Percentiles rank a stretch among this genome's conserved stretches.
These are phyloP conservation scores for Agapornis canus DNA, from an alignment of 2,797 vertebrate genomes.

Conservation along the genomic window DNA sequence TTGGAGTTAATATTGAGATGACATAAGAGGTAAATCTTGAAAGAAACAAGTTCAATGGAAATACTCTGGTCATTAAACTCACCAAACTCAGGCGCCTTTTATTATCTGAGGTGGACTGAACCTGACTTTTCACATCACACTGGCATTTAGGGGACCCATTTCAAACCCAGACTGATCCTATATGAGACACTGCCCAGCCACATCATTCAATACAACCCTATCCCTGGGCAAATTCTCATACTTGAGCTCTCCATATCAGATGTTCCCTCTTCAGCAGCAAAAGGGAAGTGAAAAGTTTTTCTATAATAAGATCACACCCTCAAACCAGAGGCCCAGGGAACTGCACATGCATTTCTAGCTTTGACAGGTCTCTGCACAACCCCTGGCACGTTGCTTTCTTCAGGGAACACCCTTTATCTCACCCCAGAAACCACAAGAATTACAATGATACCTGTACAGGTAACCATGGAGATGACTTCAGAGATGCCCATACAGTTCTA, in stretches of 20 bases:
- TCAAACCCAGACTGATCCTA: not conserved
- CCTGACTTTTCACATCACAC: not conserved
- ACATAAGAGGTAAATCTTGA: not conserved
- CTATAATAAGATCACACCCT: not conserved
- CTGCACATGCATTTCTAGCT: not conserved
- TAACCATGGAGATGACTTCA: not conserved
- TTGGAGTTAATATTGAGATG: slow-evolving; percentile 1
- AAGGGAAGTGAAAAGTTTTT: not conserved
- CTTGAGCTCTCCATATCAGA: not conserved
- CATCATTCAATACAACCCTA: not conserved
- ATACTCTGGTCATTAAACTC: not conserved
- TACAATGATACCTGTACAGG: not conserved
- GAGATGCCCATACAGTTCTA: not conserved
- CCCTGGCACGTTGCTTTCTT: not conserved
- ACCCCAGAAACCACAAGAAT: not conserved
- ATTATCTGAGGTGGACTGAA: not conserved
- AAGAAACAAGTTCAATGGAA: not conserved
- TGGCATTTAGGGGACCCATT: not conserved
- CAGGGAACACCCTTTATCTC: not conserved
- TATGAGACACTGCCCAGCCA: not conserved
- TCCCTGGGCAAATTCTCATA: not conserved
- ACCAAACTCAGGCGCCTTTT: not conserved
- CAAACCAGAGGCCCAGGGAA: not conserved
- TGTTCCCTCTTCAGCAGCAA: not conserved
- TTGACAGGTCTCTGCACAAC: not conserved